phyloP scores from a whole-genome alignment of 92 coral and sea anemone genomes.

The Epizoanthus rinbou region DNA sequence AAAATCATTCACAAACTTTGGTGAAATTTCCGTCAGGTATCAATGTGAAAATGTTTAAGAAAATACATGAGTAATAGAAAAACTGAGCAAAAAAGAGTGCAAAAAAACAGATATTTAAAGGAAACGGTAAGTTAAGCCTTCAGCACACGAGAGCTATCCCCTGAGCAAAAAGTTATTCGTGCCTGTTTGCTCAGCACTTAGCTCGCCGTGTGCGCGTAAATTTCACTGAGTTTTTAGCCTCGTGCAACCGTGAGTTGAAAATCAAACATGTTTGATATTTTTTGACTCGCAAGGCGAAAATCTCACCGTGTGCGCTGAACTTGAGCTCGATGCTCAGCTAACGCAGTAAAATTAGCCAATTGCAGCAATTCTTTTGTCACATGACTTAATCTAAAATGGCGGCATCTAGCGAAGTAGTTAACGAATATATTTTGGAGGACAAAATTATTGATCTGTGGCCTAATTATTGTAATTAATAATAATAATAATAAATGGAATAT shows the following conservation, averaged over 20 bases:
- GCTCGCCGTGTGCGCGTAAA: constrained; percentile 33
- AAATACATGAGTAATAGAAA: no score
- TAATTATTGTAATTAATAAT: no score
- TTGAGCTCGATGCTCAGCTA: neutral
- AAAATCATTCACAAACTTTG: no score
- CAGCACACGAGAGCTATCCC: constrained; percentile 30
- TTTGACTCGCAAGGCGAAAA: neutral
- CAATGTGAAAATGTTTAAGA: no score
- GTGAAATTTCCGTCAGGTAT: no score
- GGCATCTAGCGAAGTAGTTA: neutral
- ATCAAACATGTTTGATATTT: constrained; percentile 39
- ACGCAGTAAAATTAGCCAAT: neutral
- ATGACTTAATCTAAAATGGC: neutral
- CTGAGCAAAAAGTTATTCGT: constrained; percentile 33
- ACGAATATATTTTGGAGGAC: neutral
- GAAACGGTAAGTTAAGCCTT: constrained; percentile 34
- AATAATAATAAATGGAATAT: constrained; percentile 28
- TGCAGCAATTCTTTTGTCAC: neutral
- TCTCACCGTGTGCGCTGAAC: neutral
- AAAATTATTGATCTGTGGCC: neutral
- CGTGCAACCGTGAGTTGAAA: constrained; percentile 8
- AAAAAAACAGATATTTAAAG: no score
- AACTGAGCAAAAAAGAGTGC: no score
- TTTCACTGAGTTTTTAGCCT: constrained; percentile 10
- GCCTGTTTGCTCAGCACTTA: constrained; percentile 23